Conservation (phyloP, 2,797 vertebrate genomes). For the Gallinago solitaria region DNA sequence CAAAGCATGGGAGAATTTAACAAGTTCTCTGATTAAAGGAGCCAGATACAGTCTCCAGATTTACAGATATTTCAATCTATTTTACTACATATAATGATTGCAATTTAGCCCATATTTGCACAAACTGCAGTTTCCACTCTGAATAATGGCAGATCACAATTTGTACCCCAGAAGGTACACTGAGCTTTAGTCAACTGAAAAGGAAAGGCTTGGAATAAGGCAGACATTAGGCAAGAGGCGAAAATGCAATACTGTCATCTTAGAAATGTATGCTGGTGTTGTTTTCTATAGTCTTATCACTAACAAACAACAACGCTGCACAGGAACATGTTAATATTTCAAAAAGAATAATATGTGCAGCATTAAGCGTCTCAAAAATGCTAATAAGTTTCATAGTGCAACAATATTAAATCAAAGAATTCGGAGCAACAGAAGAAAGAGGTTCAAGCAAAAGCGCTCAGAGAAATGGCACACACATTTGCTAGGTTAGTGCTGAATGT, state of each 20-base stretch:
- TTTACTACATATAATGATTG: slow-evolving; percentile 54
- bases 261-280: background rate
- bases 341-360: slow-evolving; percentile 19
- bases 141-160: slow-evolving; percentile 52
- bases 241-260: background rate
- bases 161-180: background rate
- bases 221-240: background rate
- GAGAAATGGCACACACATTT: background rate
- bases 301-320: slow-evolving; percentile 10
- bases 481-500: background rate
- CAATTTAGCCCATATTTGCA: slow-evolving; percentile 46
- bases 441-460: background rate
- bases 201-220: background rate
- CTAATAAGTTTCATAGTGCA: background rate
- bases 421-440: background rate
- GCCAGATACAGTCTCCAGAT: slow-evolving; percentile 61
- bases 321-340: slow-evolving; percentile 19
- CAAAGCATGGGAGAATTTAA: slow-evolving; percentile 38
- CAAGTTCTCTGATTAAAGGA: slow-evolving; percentile 72
- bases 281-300: background rate
- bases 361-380: slow-evolving; percentile 12
- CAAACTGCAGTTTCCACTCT: slow-evolving; percentile 61
- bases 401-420: slow-evolving; percentile 43
- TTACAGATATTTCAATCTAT: slow-evolving; percentile 71
- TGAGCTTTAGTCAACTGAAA: slow-evolving; percentile 32